phyloP scores from a whole-genome alignment of 2,888 invertebrate species.

The Drosophila vallismaia region DNA sequence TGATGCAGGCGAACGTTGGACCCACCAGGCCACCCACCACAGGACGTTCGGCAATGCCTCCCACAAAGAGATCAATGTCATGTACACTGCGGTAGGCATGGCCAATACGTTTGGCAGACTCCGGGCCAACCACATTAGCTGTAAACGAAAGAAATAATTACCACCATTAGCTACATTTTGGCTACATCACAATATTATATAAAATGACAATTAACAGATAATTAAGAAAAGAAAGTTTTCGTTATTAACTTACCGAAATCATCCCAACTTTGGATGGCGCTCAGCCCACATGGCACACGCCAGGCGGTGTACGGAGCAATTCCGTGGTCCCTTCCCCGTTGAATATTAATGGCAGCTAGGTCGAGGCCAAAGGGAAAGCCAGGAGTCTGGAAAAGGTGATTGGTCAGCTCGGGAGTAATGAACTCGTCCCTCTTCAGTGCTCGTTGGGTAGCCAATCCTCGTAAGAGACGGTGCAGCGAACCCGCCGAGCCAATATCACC shows the following conservation, averaged over 20 bases:
- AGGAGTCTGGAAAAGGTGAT: constrained; percentile 91
- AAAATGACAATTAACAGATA: background rate
- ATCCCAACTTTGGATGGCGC: constrained; percentile 87
- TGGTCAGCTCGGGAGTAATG: constrained; percentile 91
- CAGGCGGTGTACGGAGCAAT: constrained; percentile 91
- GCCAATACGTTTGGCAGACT: constrained; percentile 87
- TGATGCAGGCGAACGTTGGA: constrained; percentile 94
- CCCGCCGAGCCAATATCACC: constrained; percentile 91
- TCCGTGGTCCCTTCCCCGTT: constrained; percentile 94
- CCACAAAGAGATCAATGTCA: constrained; percentile 93
- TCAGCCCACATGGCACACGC: constrained; percentile 91
- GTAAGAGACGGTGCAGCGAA: constrained; percentile 90
- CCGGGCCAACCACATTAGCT: constrained; percentile 87
- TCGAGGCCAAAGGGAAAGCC: constrained; percentile 92
- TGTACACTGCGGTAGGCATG: constrained; percentile 88
- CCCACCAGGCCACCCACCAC: constrained; percentile 91
- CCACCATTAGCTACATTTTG: background rate
- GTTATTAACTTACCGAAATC: constrained; percentile 85
- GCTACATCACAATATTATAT: background rate
- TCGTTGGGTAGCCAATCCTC: constrained; percentile 91
- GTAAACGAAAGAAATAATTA: background rate
- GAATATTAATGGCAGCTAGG: constrained; percentile 94
- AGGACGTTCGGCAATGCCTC: constrained; percentile 91
- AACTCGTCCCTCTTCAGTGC: constrained; percentile 92
- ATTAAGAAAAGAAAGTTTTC: constrained; percentile 3